Evolutionary conservation across 64 coral and sea anemone genomes (phyloP).

Genomic region (Pocillopora damicornis): DNA sequence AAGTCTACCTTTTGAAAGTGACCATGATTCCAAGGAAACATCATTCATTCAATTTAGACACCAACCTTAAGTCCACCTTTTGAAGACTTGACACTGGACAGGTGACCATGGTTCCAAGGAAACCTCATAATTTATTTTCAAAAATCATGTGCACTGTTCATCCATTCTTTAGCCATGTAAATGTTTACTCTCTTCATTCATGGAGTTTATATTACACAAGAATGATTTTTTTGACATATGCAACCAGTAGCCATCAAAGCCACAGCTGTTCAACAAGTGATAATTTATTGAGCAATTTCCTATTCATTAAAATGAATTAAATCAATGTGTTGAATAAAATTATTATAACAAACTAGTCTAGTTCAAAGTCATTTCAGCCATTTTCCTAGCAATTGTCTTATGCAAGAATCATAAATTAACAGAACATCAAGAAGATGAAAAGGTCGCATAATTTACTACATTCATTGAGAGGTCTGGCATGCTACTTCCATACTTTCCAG

Average conservation of each 20-base stretch:
- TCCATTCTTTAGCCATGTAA: no score
- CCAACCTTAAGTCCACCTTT: no score
- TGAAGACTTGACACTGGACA: no score
- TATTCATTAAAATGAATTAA: background rate
- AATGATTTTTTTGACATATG: background rate
- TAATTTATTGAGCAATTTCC: background rate
- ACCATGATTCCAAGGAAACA: no score
- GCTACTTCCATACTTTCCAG: no score
- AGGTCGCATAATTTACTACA: background rate
- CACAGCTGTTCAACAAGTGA: background rate
- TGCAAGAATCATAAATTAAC: slow-evolving; percentile 8
- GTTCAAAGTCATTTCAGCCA: slow-evolving; percentile 10
- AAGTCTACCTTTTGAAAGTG: no score
- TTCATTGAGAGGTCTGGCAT: no score
- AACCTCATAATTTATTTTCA: no score
- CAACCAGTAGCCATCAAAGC: background rate
- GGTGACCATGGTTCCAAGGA: no score
- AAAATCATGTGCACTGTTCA: no score
- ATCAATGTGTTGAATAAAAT: background rate
- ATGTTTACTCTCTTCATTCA: no score
- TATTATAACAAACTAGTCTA: background rate
- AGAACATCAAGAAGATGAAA: background rate
- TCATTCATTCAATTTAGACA: no score
- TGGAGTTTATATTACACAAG: background rate
- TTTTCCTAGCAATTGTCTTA: background rate